Evolutionary conservation across 2,113 vertebrate species (phyloP).

Genomic region (Poeciliopsis occidentalis): DNA sequence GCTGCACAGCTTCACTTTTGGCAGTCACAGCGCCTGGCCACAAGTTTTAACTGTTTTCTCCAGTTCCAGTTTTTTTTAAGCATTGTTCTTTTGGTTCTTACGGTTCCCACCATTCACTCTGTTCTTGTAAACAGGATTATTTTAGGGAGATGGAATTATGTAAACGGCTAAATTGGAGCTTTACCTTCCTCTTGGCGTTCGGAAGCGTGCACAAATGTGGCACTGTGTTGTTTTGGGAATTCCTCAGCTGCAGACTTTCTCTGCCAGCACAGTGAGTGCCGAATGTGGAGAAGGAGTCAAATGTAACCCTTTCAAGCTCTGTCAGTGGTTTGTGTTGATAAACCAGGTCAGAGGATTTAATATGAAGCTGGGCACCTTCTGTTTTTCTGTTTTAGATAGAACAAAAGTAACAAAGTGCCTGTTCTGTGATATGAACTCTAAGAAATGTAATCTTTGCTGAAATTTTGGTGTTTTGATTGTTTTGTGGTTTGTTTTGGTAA

Average conservation of each 20-base stretch:
- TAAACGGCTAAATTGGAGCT: constrained; percentile 18
- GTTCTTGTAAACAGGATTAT: constrained; percentile 33
- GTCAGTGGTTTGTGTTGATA: constrained; percentile 46
- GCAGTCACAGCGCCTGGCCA: constrained; percentile 18
- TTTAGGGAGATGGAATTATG: constrained; percentile 2
- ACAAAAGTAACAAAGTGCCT: not conserved
- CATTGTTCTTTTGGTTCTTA: not conserved
- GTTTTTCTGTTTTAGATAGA: not conserved
- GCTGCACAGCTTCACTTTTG: not conserved
- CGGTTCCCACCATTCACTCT: constrained; percentile 5
- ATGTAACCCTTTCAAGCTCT: constrained; percentile 44
- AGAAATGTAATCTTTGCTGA: not conserved
- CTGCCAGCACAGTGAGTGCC: constrained; percentile 19
- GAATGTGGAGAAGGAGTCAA: constrained; percentile 26
- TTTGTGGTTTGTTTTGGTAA: not conserved
- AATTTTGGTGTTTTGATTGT: not conserved
- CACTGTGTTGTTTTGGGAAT: constrained; percentile 47
- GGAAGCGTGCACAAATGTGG: constrained; percentile 28
- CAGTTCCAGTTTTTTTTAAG: constrained; percentile 23
- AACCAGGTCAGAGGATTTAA: constrained; percentile 40
- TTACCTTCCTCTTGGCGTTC: constrained; percentile 27
- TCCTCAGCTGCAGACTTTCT: constrained; percentile 17
- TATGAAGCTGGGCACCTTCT: constrained; percentile 12
- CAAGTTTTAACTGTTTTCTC: not conserved
- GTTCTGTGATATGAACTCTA: not conserved